Base-by-base conservation (phyloP, 2,888 invertebrate genomes). In the Monochamus alternatus region DNA sequence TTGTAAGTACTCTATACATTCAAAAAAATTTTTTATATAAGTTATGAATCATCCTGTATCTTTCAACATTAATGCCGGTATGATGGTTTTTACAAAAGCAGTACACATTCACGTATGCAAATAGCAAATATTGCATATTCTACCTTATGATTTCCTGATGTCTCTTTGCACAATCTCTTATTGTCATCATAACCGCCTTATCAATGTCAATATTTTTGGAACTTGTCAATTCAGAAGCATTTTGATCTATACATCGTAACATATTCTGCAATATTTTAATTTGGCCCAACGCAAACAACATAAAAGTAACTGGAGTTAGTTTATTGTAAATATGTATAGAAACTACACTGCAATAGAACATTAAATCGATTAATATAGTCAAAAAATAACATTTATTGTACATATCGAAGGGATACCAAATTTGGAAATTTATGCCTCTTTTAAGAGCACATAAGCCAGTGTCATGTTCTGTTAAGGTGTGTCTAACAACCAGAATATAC, bases 351-450 rank as follows among this genome's bases (percentile, higher is more conserved):
- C 63, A 44, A 52, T 71, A 78, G 7, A 78, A 55, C 7, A 71
- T 5, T 9, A 71, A 58, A 65, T 78, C 78, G 5, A 62, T 55
- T 22, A 62, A 1, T 60, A 70, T 31, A 12, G 72, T 69, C 5
- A 75, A 51, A 62, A 66, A 64, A 31, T 60, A 78, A 10, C 65
- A 74, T 1, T 72, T 74, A 12, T 75, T 47, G 43, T 78, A 73
- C 8, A 78, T 22, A 63, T 75, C 60, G 58, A 74, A 75, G 1
- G 78, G 75, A 14, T 78, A 78, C 78, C 78, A 78, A 38, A 78
- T 43, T 69, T 75, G 75, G 62, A 59, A 78, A 63, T 47, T 59
- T 2, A 78, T 12, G 3, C 74, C 75, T 67, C 32, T 65, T n/a
- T 67, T 44, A 12, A 68, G 9, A 12, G 72, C 68, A 69, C 78